Conservation (phyloP, 1,140 invertebrate species). For the Bombus pascuorum region DNA sequence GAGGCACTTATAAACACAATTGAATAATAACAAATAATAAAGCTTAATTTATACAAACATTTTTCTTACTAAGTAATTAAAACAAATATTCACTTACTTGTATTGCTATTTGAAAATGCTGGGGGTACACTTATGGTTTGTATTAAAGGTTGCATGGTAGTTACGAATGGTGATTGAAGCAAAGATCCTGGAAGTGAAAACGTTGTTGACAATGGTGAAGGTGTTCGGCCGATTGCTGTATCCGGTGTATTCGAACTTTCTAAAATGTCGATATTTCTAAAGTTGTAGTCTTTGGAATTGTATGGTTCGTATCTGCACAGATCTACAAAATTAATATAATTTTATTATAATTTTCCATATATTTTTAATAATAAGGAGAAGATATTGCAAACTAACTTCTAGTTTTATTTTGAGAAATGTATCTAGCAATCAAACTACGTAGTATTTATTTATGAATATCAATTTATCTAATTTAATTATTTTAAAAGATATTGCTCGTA, state of each 20-base stretch:
- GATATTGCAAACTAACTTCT: background rate
- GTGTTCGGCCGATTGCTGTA: conserved; percentile 3
- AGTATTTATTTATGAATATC: background rate
- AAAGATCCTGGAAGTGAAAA: conserved; percentile 64
- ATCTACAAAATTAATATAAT: conserved; percentile 46
- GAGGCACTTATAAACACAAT: conserved; percentile 82
- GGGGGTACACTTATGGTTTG: conserved; percentile 64
- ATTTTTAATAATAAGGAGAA: background rate
- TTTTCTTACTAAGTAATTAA: background rate
- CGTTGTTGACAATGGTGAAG: conserved; percentile 54
- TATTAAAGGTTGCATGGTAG: conserved; percentile 60
- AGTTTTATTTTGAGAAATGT: background rate
- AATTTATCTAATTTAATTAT: background rate
- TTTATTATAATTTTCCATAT: background rate
- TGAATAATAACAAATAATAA: background rate
- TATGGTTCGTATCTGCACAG: conserved; percentile 65
- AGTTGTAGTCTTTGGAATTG: conserved; percentile 51
- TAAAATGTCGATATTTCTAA: conserved; percentile 52
- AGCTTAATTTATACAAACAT: background rate
- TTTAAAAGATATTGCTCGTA: background rate
- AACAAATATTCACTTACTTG: conserved; percentile 25
- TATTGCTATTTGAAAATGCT: conserved; percentile 46
- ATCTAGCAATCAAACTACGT: background rate
- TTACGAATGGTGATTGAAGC: conserved; percentile 61
- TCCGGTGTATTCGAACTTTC: conserved; percentile 47